A percentile compares a stretch with the other conserved stretches of the same genome.
phyloP scores from a whole-genome alignment of 2,113 vertebrate species.

The Zeus faber region DNA sequence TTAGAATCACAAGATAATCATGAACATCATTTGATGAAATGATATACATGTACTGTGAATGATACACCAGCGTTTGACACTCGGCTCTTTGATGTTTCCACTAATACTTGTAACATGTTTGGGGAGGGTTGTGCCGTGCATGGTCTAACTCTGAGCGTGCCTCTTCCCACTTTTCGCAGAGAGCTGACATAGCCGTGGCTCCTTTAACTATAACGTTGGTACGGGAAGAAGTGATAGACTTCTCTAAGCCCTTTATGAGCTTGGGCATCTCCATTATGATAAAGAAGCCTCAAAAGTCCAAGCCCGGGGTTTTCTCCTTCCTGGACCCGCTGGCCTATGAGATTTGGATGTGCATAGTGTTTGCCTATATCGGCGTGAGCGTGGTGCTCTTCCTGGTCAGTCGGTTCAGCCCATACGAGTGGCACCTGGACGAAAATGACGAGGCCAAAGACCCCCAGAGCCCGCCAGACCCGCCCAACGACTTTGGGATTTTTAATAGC shows the following conservation, averaged over 20 bases:
- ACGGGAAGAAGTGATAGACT: conserved; percentile 98
- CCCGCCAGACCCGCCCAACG: conserved; percentile 95
- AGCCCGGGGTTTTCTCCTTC: conserved; percentile 98
- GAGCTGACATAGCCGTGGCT: conserved; percentile 98
- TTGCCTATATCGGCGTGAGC: conserved; percentile 97
- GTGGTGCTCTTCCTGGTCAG: conserved; percentile 99
- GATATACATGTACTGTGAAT: too few relatives aligned
- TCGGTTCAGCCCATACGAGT: conserved; percentile 98
- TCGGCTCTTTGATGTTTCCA: too few relatives aligned
- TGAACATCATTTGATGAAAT: too few relatives aligned
- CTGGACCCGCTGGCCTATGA: conserved; percentile 98
- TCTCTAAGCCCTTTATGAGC: conserved; percentile 99
- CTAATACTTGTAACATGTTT: too few relatives aligned
- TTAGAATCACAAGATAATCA: too few relatives aligned
- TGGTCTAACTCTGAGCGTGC: conserved; percentile 48
- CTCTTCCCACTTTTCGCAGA: conserved; percentile 84
- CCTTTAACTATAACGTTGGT: conserved; percentile 97
- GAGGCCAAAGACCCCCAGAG: conserved; percentile 95
- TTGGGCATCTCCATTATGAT: conserved; percentile 99
- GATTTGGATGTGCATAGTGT: conserved; percentile 99
- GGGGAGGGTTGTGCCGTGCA: too few relatives aligned
- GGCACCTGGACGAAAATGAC: conserved; percentile 96
- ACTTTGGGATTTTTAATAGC: conserved; percentile 99
- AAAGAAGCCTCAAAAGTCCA: conserved; percentile 99
- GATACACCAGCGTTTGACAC: too few relatives aligned